Conservation (phyloP, 2,113 vertebrate species). For the Scophthalmus maximus region DNA sequence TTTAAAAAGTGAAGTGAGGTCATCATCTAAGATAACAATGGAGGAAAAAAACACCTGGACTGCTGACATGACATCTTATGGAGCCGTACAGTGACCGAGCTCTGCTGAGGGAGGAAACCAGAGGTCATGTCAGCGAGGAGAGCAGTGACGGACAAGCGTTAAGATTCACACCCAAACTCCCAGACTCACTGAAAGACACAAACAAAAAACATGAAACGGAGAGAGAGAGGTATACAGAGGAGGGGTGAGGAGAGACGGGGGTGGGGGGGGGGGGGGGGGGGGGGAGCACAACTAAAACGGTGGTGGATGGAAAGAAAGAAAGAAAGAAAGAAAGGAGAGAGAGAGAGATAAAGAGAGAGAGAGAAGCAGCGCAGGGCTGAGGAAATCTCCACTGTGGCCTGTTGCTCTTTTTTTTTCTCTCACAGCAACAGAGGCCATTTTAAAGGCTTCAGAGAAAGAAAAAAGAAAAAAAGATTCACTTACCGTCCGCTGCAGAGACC, state of each 20-base stretch:
- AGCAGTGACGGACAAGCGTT: slow-evolving; percentile 9
- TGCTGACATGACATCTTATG: background rate
- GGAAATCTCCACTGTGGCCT: slow-evolving; percentile 21
- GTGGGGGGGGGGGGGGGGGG: slow-evolving; percentile 26
- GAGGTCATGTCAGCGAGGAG: slow-evolving; percentile 22
- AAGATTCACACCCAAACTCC: slow-evolving; percentile 17
- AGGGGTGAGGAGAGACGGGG: too few species aligned
- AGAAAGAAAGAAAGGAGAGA: too few species aligned
- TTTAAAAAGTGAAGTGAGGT: too few species aligned
- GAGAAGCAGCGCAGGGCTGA: slow-evolving; percentile 22
- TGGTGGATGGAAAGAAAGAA: slow-evolving; percentile 37
- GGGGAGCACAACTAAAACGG: slow-evolving; percentile 25
- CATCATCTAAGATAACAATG: too few species aligned
- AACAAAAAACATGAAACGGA: slow-evolving; percentile 16
- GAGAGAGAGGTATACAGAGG: slow-evolving; percentile 17
- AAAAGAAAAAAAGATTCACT: slow-evolving; percentile 56
- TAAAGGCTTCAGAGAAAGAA: slow-evolving; percentile 24
- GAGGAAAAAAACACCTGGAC: too few species aligned
- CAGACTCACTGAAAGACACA: slow-evolving; percentile 21
- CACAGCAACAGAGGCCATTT: slow-evolving; percentile 52
- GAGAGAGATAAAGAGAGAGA: too few species aligned
- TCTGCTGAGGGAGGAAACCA: too few species aligned
- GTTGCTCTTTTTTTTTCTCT: slow-evolving; percentile 31
- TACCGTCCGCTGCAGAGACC: slow-evolving; percentile 65
- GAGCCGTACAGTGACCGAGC: background rate